Conservation (phyloP, 2,797 vertebrate species). For the Scleropages formosus region DNA sequence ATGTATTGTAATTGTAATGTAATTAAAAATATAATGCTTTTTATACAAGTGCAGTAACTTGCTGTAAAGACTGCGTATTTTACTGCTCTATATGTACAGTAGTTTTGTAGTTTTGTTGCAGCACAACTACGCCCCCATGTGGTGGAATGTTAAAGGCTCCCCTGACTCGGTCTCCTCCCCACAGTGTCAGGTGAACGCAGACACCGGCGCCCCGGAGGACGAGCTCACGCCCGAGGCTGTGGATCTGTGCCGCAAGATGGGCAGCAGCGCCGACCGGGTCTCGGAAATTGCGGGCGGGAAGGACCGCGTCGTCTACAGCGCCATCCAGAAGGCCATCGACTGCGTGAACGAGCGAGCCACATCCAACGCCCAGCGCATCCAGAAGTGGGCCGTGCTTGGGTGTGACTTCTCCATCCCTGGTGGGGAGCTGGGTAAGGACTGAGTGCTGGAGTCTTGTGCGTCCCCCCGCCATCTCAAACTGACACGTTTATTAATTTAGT, state of each 20-base stretch:
- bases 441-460: too few species aligned
- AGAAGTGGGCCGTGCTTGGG: conserved; percentile 84
- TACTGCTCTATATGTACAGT: too few species aligned
- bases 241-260: conserved; percentile 71
- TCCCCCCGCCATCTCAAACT: too few species aligned
- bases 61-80: too few species aligned
- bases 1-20: too few species aligned
- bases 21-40: too few species aligned
- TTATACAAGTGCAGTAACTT: too few species aligned
- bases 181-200: conserved; percentile 72
- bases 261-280: conserved; percentile 73
- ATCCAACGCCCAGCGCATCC: conserved; percentile 84
- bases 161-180: background rate
- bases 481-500: too few species aligned
- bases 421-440: conserved; percentile 82
- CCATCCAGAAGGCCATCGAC: conserved; percentile 82
- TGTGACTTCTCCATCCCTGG: conserved; percentile 80
- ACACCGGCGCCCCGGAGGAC: conserved; percentile 72
- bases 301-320: conserved; percentile 66
- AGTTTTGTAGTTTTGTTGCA: too few species aligned
- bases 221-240: conserved; percentile 70
- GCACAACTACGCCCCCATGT: conserved; percentile 8
- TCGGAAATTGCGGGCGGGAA: conserved; percentile 69
- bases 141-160: background rate
- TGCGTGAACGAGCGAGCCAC: conserved; percentile 70